A percentile compares a stretch with the other conserved stretches of the same genome.
Evolutionary conservation across 2,113 vertebrate genomes (phyloP).

Genomic region (Mustela nigripes): DNA sequence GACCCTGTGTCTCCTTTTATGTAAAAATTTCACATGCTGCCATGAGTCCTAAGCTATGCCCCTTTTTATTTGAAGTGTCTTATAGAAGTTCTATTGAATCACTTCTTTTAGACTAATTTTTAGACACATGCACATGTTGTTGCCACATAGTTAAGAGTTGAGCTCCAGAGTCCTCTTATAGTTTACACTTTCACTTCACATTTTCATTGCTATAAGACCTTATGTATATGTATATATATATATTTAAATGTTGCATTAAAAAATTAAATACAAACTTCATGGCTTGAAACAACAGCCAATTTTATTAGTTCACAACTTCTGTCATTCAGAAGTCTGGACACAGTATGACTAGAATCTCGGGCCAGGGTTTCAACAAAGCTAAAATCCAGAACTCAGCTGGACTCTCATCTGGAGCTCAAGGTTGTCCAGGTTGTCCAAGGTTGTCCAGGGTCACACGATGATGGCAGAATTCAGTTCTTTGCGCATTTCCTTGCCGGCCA

Average conservation of each 20-base stretch:
- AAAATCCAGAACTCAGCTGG: background rate
- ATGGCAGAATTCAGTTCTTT: background rate
- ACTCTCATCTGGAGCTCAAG: background rate
- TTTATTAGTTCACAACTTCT: background rate
- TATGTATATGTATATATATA: background rate
- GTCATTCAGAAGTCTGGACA: background rate
- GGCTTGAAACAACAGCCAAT: background rate
- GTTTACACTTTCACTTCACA: background rate
- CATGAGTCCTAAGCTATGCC: background rate
- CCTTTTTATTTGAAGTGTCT: background rate
- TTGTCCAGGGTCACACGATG: rapidly evolving
- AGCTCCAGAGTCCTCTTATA: background rate
- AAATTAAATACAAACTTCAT: background rate
- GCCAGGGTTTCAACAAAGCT: background rate
- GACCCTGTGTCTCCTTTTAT: background rate
- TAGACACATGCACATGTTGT: background rate
- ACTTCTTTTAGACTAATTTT: background rate
- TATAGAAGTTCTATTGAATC: background rate
- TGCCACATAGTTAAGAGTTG: background rate
- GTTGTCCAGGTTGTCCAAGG: background rate
- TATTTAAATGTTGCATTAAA: background rate
- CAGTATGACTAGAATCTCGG: background rate
- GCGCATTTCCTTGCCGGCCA: background rate
- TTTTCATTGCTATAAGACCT: background rate
- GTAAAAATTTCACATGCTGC: background rate